Percentiles rank a stretch among this genome's conserved stretches.
Evolutionary conservation across 2,888 invertebrate species (phyloP).

Genomic region (Drosophila recens): DNA sequence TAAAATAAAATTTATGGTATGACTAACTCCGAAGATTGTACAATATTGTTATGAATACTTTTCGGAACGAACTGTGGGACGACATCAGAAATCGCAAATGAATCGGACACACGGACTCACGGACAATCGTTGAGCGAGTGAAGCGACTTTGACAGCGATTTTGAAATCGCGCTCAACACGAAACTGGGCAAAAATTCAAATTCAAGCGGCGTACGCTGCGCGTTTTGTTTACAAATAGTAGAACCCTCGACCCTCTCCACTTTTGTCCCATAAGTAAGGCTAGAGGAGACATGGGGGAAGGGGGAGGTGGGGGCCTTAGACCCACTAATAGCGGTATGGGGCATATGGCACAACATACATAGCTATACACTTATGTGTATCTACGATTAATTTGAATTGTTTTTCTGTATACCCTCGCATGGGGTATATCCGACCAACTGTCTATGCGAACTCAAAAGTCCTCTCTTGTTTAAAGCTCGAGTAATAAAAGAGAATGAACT

Average conservation of each 20-base stretch:
- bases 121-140: slow-evolving; percentile 1
- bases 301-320: slow-evolving; percentile 1
- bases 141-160: slow-evolving; percentile 56
- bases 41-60: slow-evolving; percentile 47
- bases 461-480: not conserved
- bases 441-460: not conserved
- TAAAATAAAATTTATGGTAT: slow-evolving; percentile 54
- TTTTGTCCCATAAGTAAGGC: not conserved
- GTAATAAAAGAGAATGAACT: not conserved
- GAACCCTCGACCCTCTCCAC: not conserved
- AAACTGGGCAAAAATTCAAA: slow-evolving; percentile 51
- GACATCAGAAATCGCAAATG: slow-evolving; percentile 38
- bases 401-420: slow-evolving; percentile 15
- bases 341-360: slow-evolving; percentile 44
- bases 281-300: not conserved
- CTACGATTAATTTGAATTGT: slow-evolving; percentile 19
- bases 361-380: slow-evolving; percentile 30
- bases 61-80: slow-evolving; percentile 29
- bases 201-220: slow-evolving; percentile 64
- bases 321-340: slow-evolving; percentile 40
- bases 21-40: slow-evolving; percentile 45
- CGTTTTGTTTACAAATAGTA: slow-evolving; percentile 74
- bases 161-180: slow-evolving; percentile 62
- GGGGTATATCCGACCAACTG: not conserved
- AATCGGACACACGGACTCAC: not conserved